phyloP scores from a whole-genome alignment of 2,797 vertebrate species.

The Pangasius mekongensis region DNA sequence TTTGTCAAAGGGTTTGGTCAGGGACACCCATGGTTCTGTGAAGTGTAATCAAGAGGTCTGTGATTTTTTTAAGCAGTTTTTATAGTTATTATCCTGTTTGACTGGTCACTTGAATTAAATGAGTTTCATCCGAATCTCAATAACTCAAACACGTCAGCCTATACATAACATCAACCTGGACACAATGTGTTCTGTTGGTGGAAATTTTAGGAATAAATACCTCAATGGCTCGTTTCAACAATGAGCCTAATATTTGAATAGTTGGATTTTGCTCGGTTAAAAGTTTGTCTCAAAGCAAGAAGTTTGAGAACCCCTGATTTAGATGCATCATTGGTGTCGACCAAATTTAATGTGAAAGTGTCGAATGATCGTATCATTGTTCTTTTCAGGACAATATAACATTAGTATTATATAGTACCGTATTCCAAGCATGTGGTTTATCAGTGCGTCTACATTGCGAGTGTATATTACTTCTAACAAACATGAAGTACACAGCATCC shows the following conservation, averaged over 20 bases:
- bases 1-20: background rate
- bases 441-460: too few species aligned
- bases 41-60: background rate
- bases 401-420: background rate
- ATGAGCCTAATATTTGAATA: background rate
- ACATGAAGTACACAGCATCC: background rate
- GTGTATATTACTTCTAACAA: background rate
- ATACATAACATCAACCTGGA: background rate
- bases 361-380: background rate
- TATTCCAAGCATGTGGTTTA: background rate
- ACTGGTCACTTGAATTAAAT: background rate
- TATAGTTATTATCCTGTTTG: background rate
- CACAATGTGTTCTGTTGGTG: background rate
- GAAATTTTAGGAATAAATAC: background rate
- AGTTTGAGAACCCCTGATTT: background rate
- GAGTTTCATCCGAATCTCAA: background rate
- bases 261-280: background rate
- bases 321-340: background rate
- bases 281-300: background rate
- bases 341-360: background rate
- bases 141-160: background rate
- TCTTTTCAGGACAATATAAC: background rate
- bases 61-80: background rate
- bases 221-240: background rate
- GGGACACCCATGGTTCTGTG: background rate